Evolutionary conservation across 1,140 invertebrate species (phyloP), one percentile per base, ranked within the genome.

Genomic region (Hirudo medicinalis): DNA sequence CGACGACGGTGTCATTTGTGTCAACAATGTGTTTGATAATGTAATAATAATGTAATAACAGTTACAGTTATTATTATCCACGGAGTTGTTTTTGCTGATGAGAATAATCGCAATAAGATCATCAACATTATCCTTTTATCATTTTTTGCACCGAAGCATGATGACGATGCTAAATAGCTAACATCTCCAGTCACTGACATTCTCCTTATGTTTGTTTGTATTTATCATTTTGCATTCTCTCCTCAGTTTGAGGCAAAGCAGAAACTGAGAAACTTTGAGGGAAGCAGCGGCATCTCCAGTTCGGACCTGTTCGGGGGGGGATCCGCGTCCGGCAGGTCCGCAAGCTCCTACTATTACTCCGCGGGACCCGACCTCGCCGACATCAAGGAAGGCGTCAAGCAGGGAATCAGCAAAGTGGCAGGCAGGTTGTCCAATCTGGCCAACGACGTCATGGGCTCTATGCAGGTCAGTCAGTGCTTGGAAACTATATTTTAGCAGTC

Each of bases 381-480:
- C 78, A 92, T 99, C 0, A 91, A 91, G 80, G 95, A 99, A 83
- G 93, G 92, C 76, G 92, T 99, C 11, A 88, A 89, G 76, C 90
- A 94, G 82, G 94, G 95, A 71, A 63, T 63, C 49, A 92, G 90
- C 71, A 96, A 94, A 85, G 94, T 98, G 72, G 94, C 95, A 43
- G 94, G 91, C 8, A 89, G 90, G 78, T 82, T 99, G 19, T 96
- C 94, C 76, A 92, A 88, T 72, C 83, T 98, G 72, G 93, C 94
- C 70, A 96, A 90, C 84, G 92, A 92, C 75, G 89, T 97, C 4
- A 93, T 97, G 85, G 89, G 88, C 72, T 92, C 91, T 74, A 85
- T 96, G 78, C 92, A 95, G 86, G 92, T 83, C 9, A 17, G 43
- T 15, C 9, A 9, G 11, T 0, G 43, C 15, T 40, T 36, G 32